Conservation (phyloP, 2,113 vertebrate genomes). For the Zosterops pallidus region DNA sequence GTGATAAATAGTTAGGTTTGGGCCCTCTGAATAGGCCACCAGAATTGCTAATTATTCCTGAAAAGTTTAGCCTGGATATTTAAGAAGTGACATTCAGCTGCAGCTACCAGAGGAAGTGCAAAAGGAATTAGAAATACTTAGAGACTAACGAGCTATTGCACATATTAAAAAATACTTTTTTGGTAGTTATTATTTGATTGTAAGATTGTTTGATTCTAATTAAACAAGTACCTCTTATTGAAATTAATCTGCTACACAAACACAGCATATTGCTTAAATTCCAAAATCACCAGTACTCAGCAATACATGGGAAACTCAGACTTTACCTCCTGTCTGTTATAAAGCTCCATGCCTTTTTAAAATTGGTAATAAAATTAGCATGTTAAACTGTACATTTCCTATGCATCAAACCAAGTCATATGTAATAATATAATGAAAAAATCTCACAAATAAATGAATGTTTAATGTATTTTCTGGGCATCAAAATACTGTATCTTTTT, state of each 20-base stretch:
- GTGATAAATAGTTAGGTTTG: background rate
- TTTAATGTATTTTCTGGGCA: slow-evolving; percentile 43
- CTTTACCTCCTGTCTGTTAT: background rate
- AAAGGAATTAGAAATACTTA: background rate
- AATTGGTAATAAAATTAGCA: background rate
- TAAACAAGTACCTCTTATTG: background rate
- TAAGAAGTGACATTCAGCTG: background rate
- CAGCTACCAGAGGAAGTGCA: background rate
- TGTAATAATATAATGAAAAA: slow-evolving; percentile 19
- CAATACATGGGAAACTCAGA: background rate
- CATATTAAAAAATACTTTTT: background rate
- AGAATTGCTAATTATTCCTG: background rate
- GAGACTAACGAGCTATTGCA: background rate
- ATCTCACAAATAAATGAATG: slow-evolving; percentile 29
- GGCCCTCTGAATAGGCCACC: background rate
- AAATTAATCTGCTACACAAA: background rate
- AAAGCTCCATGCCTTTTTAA: background rate
- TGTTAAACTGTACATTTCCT: slow-evolving; percentile 3
- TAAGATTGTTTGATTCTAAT: slow-evolving; percentile 8
- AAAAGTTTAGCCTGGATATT: background rate
- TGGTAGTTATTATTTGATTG: background rate
- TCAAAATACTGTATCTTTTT: slow-evolving; percentile 29
- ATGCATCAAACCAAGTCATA: background rate
- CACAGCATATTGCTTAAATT: background rate
- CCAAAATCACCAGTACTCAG: background rate